Conservation (phyloP, 2,113 vertebrate genomes). For the Natator depressus region DNA sequence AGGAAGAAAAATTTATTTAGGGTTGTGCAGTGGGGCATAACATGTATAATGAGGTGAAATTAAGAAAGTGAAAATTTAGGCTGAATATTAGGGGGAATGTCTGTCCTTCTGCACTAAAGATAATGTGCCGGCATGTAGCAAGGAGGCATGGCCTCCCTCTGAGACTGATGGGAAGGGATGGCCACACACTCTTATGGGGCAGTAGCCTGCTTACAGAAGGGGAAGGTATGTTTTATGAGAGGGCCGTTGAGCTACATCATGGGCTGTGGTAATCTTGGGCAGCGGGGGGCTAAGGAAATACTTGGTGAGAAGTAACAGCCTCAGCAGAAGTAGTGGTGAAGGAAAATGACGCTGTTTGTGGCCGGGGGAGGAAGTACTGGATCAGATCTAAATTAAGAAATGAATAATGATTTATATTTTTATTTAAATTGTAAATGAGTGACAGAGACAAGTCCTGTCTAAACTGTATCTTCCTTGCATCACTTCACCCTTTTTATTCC, state of each 20-base stretch:
- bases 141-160: too few relatives aligned
- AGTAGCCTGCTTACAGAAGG: too few relatives aligned
- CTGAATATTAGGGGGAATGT: neutral
- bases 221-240: neutral
- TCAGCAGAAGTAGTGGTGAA: neutral
- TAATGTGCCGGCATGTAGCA: neutral
- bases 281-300: neutral
- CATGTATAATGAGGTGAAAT: constrained; percentile 25
- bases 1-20: constrained; percentile 37
- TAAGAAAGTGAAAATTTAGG: constrained; percentile 23
- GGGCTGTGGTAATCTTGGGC: neutral
- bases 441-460: neutral
- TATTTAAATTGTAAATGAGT: neutral
- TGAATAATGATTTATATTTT: neutral
- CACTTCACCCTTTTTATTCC: neutral
- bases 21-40: constrained; percentile 35
- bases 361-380: too few relatives aligned
- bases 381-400: neutral
- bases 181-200: too few relatives aligned
- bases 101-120: neutral
- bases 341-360: neutral
- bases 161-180: too few relatives aligned
- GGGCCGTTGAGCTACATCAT: neutral
- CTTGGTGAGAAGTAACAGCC: too few relatives aligned
- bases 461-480: neutral